Base-by-base conservation (phyloP, 2,797 vertebrate genomes). In the Manis crassicaudata region DNA sequence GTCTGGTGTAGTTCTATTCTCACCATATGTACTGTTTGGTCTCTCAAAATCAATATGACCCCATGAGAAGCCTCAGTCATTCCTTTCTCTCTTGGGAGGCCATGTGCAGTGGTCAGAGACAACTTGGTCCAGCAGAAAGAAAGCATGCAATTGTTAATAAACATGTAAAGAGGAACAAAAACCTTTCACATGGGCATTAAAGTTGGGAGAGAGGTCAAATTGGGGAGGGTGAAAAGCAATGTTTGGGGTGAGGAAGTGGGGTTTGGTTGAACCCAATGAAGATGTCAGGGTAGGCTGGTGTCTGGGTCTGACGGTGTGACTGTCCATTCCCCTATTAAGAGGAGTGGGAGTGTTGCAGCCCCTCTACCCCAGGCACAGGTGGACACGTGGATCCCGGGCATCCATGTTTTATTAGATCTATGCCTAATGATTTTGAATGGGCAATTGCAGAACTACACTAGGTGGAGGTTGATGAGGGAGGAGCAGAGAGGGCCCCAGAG, bases 281-380 rank as follows among this genome's bases (percentile, higher is more conserved):
- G 1, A 20, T 52, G 7, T 40, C 23, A 62, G 40, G 3, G 21
- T 60, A 8, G 32, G 20, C 16, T 68, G 60, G 27, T 46, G 43
- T 27, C 37, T 60, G 54, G 16, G 70, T 14, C 70, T 46, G 43
- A 60, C 27, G 88, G 9, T 16, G 10, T 35, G 32, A n/a, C 17
- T 52, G 43, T 40, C 46, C 12, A 37, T 32, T 63, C 20, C 18
- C 17, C n/a, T 40, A 14, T 14, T 14, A 7, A 58, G 32, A 58
- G 37, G 16, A 52, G 73, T 21, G 35, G 21, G 10, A 6, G 2
- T 63, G 25, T 20, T 0, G 0, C 40, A n/a, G 12, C 18, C 21
- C 21, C 25, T 72, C 20, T 23, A 10, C 6, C 20, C 32, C 21
- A 68, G 65, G 37, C 40, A 68, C 6, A 62, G 17, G 10, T 46